Base-by-base conservation (phyloP, 1,140 invertebrate species). In the Tachypleus tridentatus region DNA sequence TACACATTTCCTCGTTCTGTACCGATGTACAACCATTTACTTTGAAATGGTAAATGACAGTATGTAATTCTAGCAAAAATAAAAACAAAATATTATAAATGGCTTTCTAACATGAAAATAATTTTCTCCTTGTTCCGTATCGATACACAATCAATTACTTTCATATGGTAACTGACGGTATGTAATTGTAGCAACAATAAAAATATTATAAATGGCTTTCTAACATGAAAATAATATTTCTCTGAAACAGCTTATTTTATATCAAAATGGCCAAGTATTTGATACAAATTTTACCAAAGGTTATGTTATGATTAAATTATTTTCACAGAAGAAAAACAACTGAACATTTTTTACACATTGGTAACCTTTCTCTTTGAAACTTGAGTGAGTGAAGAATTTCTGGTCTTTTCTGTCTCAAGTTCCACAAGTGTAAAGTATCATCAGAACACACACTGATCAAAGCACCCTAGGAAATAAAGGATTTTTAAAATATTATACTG, bases 1-100 rank as follows among this genome's bases (percentile, higher is more conserved):
- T 98, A 94, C 71, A 98, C 89, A 81, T 99, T 99, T 64, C 97
- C 97, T 69, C 90, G 85, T 76, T 98, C 96, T 52, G 96, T 97
- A 67, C 97, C 97, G 63, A 98, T 87, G 79, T 98, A 97, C 68
- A 99, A 80, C 97, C 97, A 99, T 83, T 98, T 98, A 57, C 11
- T 10, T 57, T 57, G 54, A 57, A 57, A 57, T 10, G 54, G 10
- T 57, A 57, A 57, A 10, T 10, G 11, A 11, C 10, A 10, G 10
- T 10, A 11, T 57, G 11, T 10, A 10, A 10, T 57, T 11, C 10
- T 10, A 57, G 57, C 62, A 68, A 5, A 11, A 59, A 7, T 54
- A 61, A 59, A 57, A 51, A n/a, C n/a, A n/a, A n/a, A n/a, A n/a
- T n/a, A n/a, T 4, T 6, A 6, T 57, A 6, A 29, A 63, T 49